Percentiles rank a stretch among this genome's conserved stretches.
phyloP scores from a whole-genome alignment of 2,113 vertebrate genomes.

The Toxostoma redivivum region DNA sequence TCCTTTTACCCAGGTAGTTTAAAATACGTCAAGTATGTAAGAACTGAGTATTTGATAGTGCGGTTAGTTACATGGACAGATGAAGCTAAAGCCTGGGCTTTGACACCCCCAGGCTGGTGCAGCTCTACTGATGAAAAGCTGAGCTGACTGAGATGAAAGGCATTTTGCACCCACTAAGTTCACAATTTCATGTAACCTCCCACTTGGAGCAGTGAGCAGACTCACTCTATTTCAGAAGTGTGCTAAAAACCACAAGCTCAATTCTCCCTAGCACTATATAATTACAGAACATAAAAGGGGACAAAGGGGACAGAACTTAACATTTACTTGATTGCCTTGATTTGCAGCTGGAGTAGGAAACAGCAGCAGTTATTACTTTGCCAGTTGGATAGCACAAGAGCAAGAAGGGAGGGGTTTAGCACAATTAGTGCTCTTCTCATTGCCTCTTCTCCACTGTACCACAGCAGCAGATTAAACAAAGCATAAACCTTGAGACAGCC shows the following conservation, averaged over 20 bases:
- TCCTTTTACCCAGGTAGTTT: not conserved
- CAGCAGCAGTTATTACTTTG: not conserved
- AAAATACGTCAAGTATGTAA: not conserved
- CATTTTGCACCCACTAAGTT: not conserved
- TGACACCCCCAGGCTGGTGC: not conserved
- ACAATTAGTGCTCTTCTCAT: not conserved
- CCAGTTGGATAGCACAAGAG: not conserved
- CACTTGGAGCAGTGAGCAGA: not conserved
- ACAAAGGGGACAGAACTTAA: not conserved
- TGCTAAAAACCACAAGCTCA: not conserved
- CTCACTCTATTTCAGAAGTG: not conserved
- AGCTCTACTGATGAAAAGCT: not conserved
- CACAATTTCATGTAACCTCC: not conserved
- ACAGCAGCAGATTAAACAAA: not conserved
- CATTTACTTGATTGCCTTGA: not conserved
- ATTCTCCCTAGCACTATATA: not conserved
- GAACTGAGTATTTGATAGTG: not conserved
- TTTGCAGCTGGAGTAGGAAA: constrained; percentile 9
- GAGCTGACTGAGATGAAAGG: not conserved
- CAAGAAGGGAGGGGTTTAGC: not conserved
- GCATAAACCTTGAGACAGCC: not conserved
- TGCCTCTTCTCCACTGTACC: not conserved
- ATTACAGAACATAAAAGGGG: not conserved
- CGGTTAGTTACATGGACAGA: not conserved
- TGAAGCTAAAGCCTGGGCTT: not conserved